Conservation (phyloP, 1,140 invertebrate genomes). For the Bombus terrestris region DNA sequence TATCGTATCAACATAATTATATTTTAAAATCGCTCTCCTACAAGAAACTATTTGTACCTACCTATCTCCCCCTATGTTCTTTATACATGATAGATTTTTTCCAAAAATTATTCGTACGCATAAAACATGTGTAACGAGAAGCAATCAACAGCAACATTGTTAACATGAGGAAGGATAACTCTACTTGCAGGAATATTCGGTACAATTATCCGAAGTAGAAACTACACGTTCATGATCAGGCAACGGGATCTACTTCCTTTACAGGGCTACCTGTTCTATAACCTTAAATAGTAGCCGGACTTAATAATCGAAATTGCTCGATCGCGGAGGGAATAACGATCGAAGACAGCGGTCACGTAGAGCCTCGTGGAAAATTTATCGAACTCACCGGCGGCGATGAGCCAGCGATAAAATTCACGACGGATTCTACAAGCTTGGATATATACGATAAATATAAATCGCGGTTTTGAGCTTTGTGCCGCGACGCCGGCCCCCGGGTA, state of each 20-base stretch:
- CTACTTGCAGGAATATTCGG: neutral
- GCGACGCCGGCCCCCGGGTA: constrained; percentile 29
- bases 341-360: neutral
- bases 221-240: neutral
- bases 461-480: constrained; percentile 50
- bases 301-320: constrained; percentile 25
- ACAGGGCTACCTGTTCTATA: neutral
- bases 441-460: constrained; percentile 53
- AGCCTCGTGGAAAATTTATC: constrained; percentile 22
- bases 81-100: neutral
- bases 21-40: too few relatives aligned
- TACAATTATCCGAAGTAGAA: neutral
- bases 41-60: too few relatives aligned
- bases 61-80: neutral
- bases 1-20: too few relatives aligned
- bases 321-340: constrained; percentile 22
- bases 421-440: constrained; percentile 34
- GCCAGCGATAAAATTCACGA: constrained; percentile 42
- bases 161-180: neutral
- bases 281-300: neutral
- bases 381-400: constrained; percentile 9
- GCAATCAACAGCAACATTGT: neutral
- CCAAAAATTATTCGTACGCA: neutral
- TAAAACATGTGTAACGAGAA: neutral
- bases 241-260: neutral